Evolutionary conservation across 2,797 vertebrate species (phyloP).

Genomic region (Gouania willdenowi): DNA sequence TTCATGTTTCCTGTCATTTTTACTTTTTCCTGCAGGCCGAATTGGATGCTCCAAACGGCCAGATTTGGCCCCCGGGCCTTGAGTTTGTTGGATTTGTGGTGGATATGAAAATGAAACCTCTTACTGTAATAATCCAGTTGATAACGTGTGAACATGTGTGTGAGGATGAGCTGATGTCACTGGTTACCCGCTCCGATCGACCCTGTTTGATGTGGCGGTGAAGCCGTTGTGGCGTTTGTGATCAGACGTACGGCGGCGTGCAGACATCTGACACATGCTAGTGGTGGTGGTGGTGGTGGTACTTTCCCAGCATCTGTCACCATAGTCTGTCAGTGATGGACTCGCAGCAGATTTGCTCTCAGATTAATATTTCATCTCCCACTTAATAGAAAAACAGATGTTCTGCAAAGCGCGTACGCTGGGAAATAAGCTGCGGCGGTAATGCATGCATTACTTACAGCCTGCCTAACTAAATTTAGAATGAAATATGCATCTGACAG

Average conservation of each 20-base stretch:
- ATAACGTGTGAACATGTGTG: no score
- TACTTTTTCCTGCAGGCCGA: no score
- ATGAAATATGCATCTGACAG: constrained; percentile 72
- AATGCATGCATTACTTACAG: constrained; percentile 65
- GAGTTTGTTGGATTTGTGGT: no score
- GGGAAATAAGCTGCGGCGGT: constrained; percentile 53
- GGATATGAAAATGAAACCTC: no score
- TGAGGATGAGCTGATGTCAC: no score
- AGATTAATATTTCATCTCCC: constrained; percentile 68
- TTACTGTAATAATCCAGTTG: no score
- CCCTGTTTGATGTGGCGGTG: constrained; percentile 51
- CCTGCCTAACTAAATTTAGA: constrained; percentile 65
- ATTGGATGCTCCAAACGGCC: no score
- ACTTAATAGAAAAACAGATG: constrained; percentile 72
- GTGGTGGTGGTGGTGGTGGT: no score
- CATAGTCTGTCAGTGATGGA: constrained; percentile 52
- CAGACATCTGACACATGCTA: constrained; percentile 66
- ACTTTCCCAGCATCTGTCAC: constrained; percentile 61
- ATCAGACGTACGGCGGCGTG: constrained; percentile 57
- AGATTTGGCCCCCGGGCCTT: no score
- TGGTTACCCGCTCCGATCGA: constrained; percentile 36
- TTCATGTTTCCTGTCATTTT: no score
- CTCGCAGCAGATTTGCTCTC: constrained; percentile 50
- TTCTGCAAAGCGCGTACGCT: constrained; percentile 53
- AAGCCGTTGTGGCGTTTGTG: constrained; percentile 38